Evolutionary conservation across 2,113 vertebrate genomes (phyloP).

Genomic region (Hippocampus comes): DNA sequence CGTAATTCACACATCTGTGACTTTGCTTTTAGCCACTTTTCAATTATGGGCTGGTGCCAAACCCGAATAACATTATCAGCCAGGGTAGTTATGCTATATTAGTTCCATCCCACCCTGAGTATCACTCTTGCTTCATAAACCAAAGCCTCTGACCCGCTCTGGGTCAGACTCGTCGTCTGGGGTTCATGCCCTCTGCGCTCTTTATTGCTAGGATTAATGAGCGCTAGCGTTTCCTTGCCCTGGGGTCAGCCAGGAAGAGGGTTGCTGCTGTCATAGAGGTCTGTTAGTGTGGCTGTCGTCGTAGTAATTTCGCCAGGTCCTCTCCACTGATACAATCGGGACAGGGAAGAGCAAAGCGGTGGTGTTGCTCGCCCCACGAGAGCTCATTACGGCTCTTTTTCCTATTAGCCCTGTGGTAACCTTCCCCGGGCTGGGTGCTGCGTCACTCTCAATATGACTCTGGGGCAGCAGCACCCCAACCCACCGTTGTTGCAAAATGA

Average conservation of each 20-base stretch:
- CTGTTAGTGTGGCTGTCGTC: constrained; percentile 2
- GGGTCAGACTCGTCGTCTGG: constrained; percentile 25
- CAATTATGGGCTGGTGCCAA: constrained; percentile 20
- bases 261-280: constrained; percentile 35
- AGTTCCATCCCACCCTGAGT: constrained; percentile 4
- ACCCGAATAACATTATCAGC: constrained; percentile 48
- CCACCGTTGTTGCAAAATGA: constrained; percentile 44
- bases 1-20: constrained; percentile 40
- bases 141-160: constrained; percentile 30
- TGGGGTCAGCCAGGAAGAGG: constrained; percentile 43
- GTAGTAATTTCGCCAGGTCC: constrained; percentile 39
- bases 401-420: constrained; percentile 75
- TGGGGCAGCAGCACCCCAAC: constrained; percentile 30
- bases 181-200: constrained; percentile 48
- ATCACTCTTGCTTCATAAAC: constrained; percentile 60
- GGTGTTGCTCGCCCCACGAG: constrained; percentile 62
- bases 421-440: constrained; percentile 61
- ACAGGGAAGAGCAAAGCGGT: constrained; percentile 37
- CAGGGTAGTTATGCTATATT: constrained; percentile 35
- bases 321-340: constrained; percentile 54
- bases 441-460: constrained; percentile 64
- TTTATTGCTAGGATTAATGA: constrained; percentile 65
- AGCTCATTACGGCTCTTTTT: constrained; percentile 77
- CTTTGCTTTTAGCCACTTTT: constrained; percentile 23
- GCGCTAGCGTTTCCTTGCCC: constrained; percentile 49